Evolutionary conservation across 2,888 invertebrate genomes (phyloP), one percentile per base, ranked within the genome.

Genomic region (Cerceris rybyensis): DNA sequence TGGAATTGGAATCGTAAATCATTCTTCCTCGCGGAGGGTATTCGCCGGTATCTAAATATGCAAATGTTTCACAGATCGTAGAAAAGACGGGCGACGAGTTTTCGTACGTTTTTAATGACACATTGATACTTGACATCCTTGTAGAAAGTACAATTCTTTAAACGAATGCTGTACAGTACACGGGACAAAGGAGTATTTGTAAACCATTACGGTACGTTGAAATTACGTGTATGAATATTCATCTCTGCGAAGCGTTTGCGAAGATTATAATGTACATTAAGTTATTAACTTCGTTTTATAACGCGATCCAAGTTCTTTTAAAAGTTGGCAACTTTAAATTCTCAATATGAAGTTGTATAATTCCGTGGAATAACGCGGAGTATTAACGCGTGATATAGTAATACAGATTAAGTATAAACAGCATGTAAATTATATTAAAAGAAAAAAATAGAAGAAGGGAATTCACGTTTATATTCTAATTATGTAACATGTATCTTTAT

Each of bases 71-170:
- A 6, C 14, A n/a, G 57, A 8, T 17, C 57, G 57, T 11, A 16
- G 54, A n/a, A 28, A 28, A 28, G 28, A 28, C 28, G 28, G 28
- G 28, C 28, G 28, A 28, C 28, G 28, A 28, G 2, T 28, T 28
- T 28, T 28, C 28, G 28, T 28, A 4, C 28, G 28, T 28, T 28
- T 1, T 28, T 28, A 28, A 28, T 28, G 28, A 28, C 28, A 28
- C 28, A 28, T 28, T 28, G 28, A 28, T 28, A 28, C 28, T 28
- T 4, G 28, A 28, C 28, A 28, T 28, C 28, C 41, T 14, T 2
- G 54, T n/a, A 39, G 49, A 60, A 14, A 14, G 46, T 14, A 49
- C 43, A 68, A 75, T 52, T 54, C 54, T 75, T 75, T 70, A 65
- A 75, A 55, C 17, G 49, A 42, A 55, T 61, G 6, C 6, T n/a